phyloP scores from a whole-genome alignment of 35 echinoderm and acorn worm species.

The Apostichopus parvimensis region DNA sequence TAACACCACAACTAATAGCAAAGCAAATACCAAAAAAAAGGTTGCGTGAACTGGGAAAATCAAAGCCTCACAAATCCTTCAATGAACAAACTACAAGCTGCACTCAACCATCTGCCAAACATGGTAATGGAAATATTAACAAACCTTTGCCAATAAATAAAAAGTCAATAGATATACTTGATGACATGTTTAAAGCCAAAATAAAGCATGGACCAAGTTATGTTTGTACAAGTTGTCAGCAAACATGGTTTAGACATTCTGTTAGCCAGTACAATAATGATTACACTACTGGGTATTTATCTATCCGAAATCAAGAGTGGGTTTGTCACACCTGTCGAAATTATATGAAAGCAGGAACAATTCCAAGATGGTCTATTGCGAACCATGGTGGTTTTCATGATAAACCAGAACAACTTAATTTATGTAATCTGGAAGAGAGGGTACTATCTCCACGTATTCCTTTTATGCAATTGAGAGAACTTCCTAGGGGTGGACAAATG shows the following conservation, averaged over 20 bases:
- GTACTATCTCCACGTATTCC: conserved; percentile 31
- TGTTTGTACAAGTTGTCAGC: not conserved
- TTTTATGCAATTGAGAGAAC: conserved; percentile 55
- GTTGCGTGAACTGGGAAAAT: not conserved
- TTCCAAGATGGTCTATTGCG: not conserved
- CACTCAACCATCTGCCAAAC: not conserved
- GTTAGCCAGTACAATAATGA: too few relatives aligned
- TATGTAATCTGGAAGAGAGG: conserved; percentile 43
- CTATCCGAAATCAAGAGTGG: too few relatives aligned
- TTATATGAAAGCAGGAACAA: not conserved
- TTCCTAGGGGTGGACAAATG: conserved; percentile 19
- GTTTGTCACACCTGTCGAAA: not conserved
- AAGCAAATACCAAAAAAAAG: too few relatives aligned
- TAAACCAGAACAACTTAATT: not conserved
- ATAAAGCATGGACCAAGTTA: not conserved
- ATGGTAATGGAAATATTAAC: not conserved
- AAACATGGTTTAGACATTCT: not conserved
- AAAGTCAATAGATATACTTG: not conserved
- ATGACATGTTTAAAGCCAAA: not conserved
- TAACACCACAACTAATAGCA: too few relatives aligned
- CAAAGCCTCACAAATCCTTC: not conserved
- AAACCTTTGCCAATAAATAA: not conserved
- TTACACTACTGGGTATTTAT: too few relatives aligned
- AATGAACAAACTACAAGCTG: not conserved
- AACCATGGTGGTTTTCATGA: conserved; percentile 27